Evolutionary conservation across 2,888 invertebrate genomes (phyloP).

Genomic region (Mechanitis messenoides): DNA sequence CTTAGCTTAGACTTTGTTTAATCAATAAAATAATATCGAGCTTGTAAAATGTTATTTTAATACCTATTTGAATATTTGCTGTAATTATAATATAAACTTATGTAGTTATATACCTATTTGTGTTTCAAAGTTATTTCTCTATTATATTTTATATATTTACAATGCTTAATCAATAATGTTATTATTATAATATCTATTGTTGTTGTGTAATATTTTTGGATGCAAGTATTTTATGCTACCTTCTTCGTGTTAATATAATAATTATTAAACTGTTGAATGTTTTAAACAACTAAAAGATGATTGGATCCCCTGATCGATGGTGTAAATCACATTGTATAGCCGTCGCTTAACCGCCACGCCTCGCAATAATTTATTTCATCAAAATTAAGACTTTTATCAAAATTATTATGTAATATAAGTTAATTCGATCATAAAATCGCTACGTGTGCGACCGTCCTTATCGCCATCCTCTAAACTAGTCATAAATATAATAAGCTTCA

Average conservation of each 20-base stretch:
- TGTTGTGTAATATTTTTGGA: conserved; percentile 74
- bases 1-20: conserved; percentile 60
- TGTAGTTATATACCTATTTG: conserved; percentile 46
- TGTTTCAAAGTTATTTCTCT: conserved; percentile 62
- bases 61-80: conserved; percentile 68
- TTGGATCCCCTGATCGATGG: conserved; percentile 32
- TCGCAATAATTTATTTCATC: conserved; percentile 63
- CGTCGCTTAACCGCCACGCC: conserved; percentile 58
- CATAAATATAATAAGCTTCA: conserved; percentile 61
- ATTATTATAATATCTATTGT: conserved; percentile 68
- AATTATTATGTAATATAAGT: conserved; percentile 62
- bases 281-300: conserved; percentile 33
- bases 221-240: conserved; percentile 65
- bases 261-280: conserved; percentile 43
- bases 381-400: conserved; percentile 64
- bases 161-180: conserved; percentile 71
- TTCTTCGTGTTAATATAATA: conserved; percentile 61
- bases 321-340: conserved; percentile 37
- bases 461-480: conserved; percentile 78
- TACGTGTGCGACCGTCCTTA: conserved; percentile 72
- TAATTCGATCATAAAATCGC: conserved; percentile 64
- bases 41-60: conserved; percentile 71
- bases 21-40: conserved; percentile 63
- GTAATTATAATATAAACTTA: conserved; percentile 57
- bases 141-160: conserved; percentile 73